These are phyloP conservation scores for Drosophila prolongata DNA, from an alignment of 2,888 invertebrate species.

Conservation along the genomic window DNA sequence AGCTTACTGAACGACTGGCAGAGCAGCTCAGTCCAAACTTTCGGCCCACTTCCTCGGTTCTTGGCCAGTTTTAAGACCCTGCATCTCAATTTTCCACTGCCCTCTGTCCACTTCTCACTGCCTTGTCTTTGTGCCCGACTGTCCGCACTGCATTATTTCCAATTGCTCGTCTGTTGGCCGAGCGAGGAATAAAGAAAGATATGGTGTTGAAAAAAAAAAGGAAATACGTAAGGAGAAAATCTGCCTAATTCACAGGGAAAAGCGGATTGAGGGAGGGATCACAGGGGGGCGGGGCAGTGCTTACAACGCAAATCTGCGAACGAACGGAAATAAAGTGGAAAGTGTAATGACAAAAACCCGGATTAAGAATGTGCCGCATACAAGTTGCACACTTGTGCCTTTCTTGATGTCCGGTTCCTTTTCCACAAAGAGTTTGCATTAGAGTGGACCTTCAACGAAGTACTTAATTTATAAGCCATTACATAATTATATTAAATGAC, in stretches of 20 bases:
- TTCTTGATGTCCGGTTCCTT: conserved; percentile 45
- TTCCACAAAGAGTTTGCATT: conserved; percentile 9
- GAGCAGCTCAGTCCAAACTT: conserved; percentile 22
- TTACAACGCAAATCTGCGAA: conserved; percentile 60
- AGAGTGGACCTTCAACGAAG: conserved; percentile 6
- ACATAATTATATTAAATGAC: no score
- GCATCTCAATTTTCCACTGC: conserved; percentile 46
- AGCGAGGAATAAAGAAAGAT: conserved; percentile 12
- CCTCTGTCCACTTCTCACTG: conserved; percentile 24
- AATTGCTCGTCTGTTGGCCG: conserved; percentile 41
- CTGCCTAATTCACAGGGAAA: conserved; percentile 62
- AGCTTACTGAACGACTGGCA: conserved; percentile 31
- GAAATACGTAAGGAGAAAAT: conserved; percentile 47
- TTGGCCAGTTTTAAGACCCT: conserved; percentile 42
- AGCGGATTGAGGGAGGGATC: conserved; percentile 3
- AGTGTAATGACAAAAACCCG: conserved; percentile 76
- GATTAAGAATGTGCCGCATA: conserved; percentile 76
- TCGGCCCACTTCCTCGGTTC: conserved; percentile 9
- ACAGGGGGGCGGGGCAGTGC: conserved; percentile 21
- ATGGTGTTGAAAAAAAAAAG: conserved; percentile 28
- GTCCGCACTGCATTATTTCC: conserved; percentile 47
- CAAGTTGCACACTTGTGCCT: conserved; percentile 73
- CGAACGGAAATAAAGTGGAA: conserved; percentile 60
- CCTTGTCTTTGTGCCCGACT: conserved; percentile 45
- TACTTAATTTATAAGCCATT: no score